Percentiles rank a stretch among this genome's conserved stretches.
Conservation (phyloP, 2,888 invertebrate genomes). For the Pharmacophagus antenor region DNA sequence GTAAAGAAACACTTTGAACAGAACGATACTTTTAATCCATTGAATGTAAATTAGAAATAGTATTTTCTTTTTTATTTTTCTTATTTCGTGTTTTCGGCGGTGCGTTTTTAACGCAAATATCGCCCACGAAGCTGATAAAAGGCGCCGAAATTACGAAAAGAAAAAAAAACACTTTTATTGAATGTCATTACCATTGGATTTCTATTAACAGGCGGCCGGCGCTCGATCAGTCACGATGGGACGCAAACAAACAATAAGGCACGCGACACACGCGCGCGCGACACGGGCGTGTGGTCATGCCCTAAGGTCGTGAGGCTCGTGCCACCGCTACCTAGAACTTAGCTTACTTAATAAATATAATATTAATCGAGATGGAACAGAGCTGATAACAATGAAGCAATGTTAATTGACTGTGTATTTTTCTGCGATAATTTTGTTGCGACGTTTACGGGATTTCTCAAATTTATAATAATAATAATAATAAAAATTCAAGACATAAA, state of each 20-base stretch:
- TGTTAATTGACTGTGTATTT: too few species aligned
- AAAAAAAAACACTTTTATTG: conserved; percentile 12
- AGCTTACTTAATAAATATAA: conserved; percentile 17
- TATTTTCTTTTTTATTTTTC: too few species aligned
- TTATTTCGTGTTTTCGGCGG: too few species aligned
- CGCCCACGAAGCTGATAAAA: conserved; percentile 31
- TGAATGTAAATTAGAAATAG: too few species aligned
- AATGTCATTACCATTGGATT: conserved; percentile 37
- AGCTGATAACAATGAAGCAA: background rate
- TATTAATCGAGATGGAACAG: conserved; percentile 31
- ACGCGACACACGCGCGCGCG: conserved; percentile 55
- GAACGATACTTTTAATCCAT: too few species aligned
- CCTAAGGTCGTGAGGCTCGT: conserved; percentile 60
- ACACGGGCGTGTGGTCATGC: conserved; percentile 60
- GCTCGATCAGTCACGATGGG: conserved; percentile 35
- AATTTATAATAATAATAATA: too few species aligned
- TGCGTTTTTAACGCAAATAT: too few species aligned
- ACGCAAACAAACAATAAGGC: conserved; percentile 50
- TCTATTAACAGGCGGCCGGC: conserved; percentile 40
- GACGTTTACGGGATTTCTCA: too few species aligned
- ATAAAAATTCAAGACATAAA: too few species aligned
- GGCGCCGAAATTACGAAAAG: conserved; percentile 10
- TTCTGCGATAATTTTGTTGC: too few species aligned
- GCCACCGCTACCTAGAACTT: conserved; percentile 34
- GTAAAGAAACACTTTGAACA: too few species aligned